Percentiles rank a stretch among this genome's conserved stretches.
Evolutionary conservation across 2,888 invertebrate genomes (phyloP).

Genomic region (Nowickia ferox): DNA sequence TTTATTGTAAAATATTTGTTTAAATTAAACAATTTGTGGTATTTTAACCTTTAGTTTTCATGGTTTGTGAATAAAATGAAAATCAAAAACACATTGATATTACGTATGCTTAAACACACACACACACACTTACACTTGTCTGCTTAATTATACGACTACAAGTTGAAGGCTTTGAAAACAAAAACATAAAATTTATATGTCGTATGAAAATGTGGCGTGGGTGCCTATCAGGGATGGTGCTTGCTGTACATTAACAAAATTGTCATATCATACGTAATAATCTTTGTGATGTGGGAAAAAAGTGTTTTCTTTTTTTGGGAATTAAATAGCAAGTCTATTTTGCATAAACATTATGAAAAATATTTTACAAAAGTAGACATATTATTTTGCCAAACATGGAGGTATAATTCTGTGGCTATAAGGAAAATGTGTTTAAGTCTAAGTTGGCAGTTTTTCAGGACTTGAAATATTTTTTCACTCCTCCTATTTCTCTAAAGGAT

Average conservation of each 20-base stretch:
- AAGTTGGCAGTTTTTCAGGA: too few species aligned
- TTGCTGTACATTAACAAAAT: neutral
- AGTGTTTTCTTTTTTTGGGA: too few species aligned
- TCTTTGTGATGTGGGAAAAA: neutral
- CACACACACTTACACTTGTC: neutral
- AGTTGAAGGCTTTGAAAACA: constrained; percentile 54
- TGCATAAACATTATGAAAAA: too few species aligned
- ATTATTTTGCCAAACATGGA: too few species aligned
- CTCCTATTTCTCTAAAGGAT: too few species aligned
- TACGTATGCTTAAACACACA: neutral
- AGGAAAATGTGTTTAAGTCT: too few species aligned
- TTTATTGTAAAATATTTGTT: neutral
- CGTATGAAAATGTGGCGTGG: constrained; percentile 33
- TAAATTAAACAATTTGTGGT: neutral
- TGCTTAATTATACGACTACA: neutral
- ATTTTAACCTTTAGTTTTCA: constrained; percentile 52
- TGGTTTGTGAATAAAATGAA: neutral
- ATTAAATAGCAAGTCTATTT: too few species aligned
- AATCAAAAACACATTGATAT: neutral
- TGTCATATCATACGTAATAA: neutral
- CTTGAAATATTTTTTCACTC: too few species aligned
- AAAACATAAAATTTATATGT: neutral
- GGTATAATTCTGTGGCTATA: too few species aligned
- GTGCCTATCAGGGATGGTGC: constrained; percentile 26
- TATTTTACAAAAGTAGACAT: too few species aligned